phyloP scores from a whole-genome alignment of 2,113 vertebrate species.

The Syngnathus floridae region DNA sequence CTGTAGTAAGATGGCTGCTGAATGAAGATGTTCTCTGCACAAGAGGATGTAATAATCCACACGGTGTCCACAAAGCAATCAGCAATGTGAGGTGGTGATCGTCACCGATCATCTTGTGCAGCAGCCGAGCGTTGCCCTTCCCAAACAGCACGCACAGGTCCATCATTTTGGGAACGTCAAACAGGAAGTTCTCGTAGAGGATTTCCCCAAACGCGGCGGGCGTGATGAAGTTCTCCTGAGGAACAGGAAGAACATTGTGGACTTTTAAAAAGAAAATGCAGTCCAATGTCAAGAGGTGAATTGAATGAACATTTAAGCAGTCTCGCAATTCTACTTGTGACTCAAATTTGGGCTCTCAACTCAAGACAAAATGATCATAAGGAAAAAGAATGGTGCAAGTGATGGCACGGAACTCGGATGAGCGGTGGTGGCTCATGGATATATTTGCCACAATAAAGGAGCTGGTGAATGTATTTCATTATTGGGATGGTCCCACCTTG shows the following conservation, averaged over 20 bases:
- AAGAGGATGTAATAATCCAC: background rate
- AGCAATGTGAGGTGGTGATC: background rate
- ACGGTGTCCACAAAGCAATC: fast-evolving
- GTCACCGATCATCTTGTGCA: constrained; percentile 95
- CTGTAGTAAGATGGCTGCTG: constrained; percentile 89
- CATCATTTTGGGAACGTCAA: constrained; percentile 95
- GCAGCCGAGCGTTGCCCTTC: constrained; percentile 83
- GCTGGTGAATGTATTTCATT: background rate
- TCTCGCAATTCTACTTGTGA: background rate
- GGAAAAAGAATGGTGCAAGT: too few relatives aligned
- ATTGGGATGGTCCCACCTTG: constrained; percentile 70
- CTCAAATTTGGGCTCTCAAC: too few relatives aligned
- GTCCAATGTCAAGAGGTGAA: too few relatives aligned
- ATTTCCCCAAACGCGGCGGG: constrained; percentile 90
- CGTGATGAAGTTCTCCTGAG: constrained; percentile 87
- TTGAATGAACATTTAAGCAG: background rate
- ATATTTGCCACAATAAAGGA: too few relatives aligned
- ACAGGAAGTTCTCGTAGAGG: constrained; percentile 93
- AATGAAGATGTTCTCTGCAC: constrained; percentile 86
- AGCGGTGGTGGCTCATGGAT: too few relatives aligned
- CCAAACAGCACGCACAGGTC: constrained; percentile 95
- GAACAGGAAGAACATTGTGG: background rate
- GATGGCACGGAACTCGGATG: too few relatives aligned
- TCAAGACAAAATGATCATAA: too few relatives aligned
- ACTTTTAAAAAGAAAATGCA: background rate